Conservation (phyloP, 2,113 vertebrate genomes). For the Rhineura floridana region DNA sequence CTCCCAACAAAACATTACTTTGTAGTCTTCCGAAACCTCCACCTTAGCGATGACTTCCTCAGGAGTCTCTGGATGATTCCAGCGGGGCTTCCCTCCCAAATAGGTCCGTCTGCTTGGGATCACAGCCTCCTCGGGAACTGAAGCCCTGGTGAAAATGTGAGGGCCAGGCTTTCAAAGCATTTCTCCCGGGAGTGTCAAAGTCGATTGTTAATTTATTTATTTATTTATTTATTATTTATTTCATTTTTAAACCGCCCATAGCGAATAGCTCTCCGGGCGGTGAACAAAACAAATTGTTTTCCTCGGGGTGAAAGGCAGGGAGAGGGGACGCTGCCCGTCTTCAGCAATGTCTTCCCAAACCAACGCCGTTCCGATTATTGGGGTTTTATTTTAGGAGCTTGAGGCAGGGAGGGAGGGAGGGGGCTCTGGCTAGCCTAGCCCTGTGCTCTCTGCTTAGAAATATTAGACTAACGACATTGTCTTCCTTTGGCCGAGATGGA, state of each 20-base stretch:
- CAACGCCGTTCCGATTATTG: slow-evolving; percentile 71
- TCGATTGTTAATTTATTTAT: not conserved
- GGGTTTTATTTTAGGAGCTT: slow-evolving; percentile 60
- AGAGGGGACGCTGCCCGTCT: slow-evolving; percentile 6
- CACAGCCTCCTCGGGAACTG: not conserved
- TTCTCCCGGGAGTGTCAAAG: not conserved
- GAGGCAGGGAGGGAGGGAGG: slow-evolving; percentile 33
- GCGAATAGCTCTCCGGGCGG: too few relatives aligned
- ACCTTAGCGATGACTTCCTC: not conserved
- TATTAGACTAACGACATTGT: slow-evolving; percentile 41
- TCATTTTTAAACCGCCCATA: too few relatives aligned
- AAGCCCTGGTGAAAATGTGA: not conserved
- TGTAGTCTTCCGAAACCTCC: slow-evolving; percentile 25
- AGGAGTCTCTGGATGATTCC: not conserved
- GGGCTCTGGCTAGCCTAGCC: not conserved
- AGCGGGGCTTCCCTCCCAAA: too few relatives aligned
- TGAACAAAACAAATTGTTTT: too few relatives aligned
- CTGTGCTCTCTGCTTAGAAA: slow-evolving; percentile 38
- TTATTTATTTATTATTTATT: too few relatives aligned
- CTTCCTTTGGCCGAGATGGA: slow-evolving; percentile 16
- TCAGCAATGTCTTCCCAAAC: slow-evolving; percentile 60
- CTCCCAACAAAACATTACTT: not conserved
- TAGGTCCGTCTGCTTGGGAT: not conserved
- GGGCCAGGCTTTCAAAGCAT: not conserved
- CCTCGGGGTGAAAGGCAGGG: not conserved